phyloP scores from a whole-genome alignment of 2,797 vertebrate genomes.

The Phataginus tricuspis region DNA sequence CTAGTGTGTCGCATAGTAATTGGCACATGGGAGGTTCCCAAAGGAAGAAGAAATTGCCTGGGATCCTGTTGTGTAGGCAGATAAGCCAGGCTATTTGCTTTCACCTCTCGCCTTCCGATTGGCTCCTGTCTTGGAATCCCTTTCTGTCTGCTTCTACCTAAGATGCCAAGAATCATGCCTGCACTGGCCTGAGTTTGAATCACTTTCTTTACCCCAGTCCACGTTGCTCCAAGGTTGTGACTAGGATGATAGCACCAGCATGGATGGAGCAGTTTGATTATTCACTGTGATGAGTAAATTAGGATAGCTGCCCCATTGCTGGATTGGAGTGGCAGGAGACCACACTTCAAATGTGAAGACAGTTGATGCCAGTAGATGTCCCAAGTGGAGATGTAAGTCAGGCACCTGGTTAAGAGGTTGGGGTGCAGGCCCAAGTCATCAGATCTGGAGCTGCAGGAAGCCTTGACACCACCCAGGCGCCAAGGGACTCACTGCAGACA shows the following conservation, averaged over 20 bases:
- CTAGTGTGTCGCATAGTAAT: neutral
- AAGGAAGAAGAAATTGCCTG: neutral
- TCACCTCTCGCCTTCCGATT: neutral
- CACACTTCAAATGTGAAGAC: neutral
- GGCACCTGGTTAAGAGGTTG: neutral
- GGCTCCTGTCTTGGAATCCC: neutral
- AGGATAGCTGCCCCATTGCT: neutral
- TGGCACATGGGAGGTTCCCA: neutral
- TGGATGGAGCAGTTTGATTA: neutral
- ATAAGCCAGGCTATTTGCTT: neutral
- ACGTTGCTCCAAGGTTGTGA: neutral
- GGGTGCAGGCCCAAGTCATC: no score
- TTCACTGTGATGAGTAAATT: neutral
- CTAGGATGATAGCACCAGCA: neutral
- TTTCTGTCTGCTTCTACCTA: neutral
- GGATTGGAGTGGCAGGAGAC: neutral
- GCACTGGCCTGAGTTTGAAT: neutral
- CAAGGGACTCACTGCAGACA: neutral
- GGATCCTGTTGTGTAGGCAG: neutral
- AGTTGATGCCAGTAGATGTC: neutral
- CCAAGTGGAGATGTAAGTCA: neutral
- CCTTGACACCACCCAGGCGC: neutral
- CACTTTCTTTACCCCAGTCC: neutral
- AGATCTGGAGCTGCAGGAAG: no score
- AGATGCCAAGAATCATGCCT: neutral